These are phyloP conservation scores for Bellardia pandia DNA, from an alignment of 2,888 invertebrate species.

Conservation along the genomic window DNA sequence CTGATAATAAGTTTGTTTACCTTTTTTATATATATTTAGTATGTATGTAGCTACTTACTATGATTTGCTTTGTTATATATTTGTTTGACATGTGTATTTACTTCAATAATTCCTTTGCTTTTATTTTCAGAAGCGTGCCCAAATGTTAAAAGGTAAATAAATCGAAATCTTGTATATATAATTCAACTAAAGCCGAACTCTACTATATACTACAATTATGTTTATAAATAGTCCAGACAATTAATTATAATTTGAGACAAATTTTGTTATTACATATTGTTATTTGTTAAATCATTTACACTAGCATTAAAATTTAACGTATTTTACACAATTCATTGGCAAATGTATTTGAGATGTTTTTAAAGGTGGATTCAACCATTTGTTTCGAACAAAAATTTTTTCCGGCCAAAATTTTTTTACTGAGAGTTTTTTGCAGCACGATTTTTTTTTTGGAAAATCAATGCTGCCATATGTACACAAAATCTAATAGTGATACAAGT, in stretches of 20 bases:
- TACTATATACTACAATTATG: neutral
- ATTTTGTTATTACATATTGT: neutral
- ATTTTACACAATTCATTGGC: too few relatives aligned
- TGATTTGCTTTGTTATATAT: neutral
- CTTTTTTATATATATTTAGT: neutral
- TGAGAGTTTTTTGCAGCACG: too few relatives aligned
- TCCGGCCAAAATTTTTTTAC: too few relatives aligned
- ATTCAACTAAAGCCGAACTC: neutral
- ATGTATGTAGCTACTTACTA: too few relatives aligned
- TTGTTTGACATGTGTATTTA: neutral
- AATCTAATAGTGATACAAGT: too few relatives aligned
- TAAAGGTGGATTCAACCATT: too few relatives aligned
- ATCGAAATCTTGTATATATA: neutral
- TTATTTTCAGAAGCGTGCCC: conserved; percentile 8
- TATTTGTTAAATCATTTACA: neutral
- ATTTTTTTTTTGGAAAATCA: too few relatives aligned
- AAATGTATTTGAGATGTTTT: too few relatives aligned
- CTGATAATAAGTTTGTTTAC: conserved; percentile 21
- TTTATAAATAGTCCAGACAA: neutral
- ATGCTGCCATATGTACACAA: too few relatives aligned
- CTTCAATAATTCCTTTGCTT: neutral
- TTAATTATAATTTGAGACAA: too few relatives aligned
- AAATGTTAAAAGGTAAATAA: neutral
- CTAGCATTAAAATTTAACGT: neutral
- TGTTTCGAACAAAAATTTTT: too few relatives aligned